Percentiles rank a stretch among this genome's conserved stretches.
phyloP scores from a whole-genome alignment of 2,797 vertebrate species.

The Acomys russatus region DNA sequence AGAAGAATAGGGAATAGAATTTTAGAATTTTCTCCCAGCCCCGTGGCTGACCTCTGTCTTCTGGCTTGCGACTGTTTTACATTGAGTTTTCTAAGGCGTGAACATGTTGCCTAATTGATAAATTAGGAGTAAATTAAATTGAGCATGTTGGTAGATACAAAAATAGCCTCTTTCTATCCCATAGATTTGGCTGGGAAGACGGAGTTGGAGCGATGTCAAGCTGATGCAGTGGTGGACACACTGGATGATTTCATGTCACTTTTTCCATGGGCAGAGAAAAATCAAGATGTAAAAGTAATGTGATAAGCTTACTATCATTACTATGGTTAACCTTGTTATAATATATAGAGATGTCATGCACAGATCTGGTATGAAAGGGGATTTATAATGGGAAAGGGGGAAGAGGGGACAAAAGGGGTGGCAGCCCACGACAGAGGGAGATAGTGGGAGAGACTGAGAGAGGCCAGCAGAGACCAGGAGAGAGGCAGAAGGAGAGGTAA shows the following conservation, averaged over 20 bases:
- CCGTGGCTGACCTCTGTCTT: background rate
- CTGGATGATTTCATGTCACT: slow-evolving; percentile 89
- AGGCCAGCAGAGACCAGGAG: too few species aligned
- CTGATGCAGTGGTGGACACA: slow-evolving; percentile 89
- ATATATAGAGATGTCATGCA: too few species aligned
- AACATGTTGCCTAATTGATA: slow-evolving; percentile 1
- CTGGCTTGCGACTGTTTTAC: background rate
- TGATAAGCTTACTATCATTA: background rate
- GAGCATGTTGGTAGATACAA: background rate
- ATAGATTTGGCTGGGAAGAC: slow-evolving; percentile 90
- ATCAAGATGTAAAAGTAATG: slow-evolving; percentile 87
- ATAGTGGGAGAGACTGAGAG: too few species aligned
- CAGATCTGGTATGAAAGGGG: too few species aligned
- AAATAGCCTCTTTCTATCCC: slow-evolving; percentile 34
- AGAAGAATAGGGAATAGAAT: background rate
- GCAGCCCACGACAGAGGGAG: too few species aligned
- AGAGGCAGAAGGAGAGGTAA: too few species aligned
- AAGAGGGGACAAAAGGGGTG: too few species aligned
- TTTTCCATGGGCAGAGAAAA: slow-evolving; percentile 90
- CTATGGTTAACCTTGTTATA: background rate
- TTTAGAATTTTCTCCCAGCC: background rate
- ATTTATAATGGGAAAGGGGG: too few species aligned
- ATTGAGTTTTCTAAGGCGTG: slow-evolving; percentile 4
- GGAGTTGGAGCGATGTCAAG: slow-evolving; percentile 87
- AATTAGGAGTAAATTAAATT: background rate